Base-by-base conservation (phyloP, 2,113 vertebrate species). In the Microcebus jonahi region DNA sequence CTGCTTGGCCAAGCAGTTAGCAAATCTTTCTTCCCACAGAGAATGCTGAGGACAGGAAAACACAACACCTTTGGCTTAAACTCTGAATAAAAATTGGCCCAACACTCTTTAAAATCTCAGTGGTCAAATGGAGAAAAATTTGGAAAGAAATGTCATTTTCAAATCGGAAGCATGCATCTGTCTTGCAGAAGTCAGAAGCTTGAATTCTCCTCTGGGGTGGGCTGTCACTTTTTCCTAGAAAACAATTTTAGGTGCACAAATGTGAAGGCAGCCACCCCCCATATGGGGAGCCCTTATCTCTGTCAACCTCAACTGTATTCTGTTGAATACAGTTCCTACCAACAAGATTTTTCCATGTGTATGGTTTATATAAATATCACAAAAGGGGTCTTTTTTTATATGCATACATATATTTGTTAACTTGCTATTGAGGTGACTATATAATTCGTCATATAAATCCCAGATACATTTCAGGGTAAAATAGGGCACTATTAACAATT, bases 221-320 rank as follows among this genome's bases (percentile, higher is more conserved):
- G 11, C 79, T 97, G 94, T 97, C 89, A 80, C 20, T 90, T 80
- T 10, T 39, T 89, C 21, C 42, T 70, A n/a, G 71, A 42, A 94
- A 97, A 87, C 29, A 36, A 45, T 76, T 48, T 68, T 31, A 68
- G 21, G 59, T 79, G 42, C 79, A 81, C 67, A 65, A 31, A 80
- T 13, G 27, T 67, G 86, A 83, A 55, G 34, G 45, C 23, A 70
- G 85, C 6, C 21, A 61, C 42, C 1, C 23, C 73, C 0, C 0
- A 1, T 1, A 48, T 25, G n/a, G 36, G 57, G 17, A 63, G 27
- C 12, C 18, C 55, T 81, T 42, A 50, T 25, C 48, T 68, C 80
- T n/a, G 4, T 8, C 8, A 12, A 36, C 34, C 21, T 90, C 70
- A 80, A 83, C 36, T 84, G 59, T 53, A 84, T 63, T 73, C 80